A percentile compares a stretch with the other conserved stretches of the same genome.
Evolutionary conservation across 2,113 vertebrate species (phyloP).

Genomic region (Zapornia atra): DNA sequence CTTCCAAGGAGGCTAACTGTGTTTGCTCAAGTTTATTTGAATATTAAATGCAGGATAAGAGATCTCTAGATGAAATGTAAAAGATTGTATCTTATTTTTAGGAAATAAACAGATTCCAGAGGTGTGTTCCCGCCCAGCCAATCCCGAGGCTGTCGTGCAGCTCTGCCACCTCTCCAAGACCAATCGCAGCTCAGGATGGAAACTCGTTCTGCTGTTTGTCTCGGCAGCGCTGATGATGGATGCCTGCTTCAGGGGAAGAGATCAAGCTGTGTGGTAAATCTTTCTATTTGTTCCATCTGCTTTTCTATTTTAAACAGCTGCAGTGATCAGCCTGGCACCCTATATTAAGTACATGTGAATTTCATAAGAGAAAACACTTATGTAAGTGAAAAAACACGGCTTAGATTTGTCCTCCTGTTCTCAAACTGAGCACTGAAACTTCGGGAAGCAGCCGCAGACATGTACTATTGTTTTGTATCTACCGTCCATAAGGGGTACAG

Average conservation of each 20-base stretch:
- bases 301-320: conserved; percentile 65
- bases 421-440: not conserved
- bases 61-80: not conserved
- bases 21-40: conserved; percentile 16
- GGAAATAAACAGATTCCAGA: conserved; percentile 83
- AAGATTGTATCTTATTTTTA: conserved; percentile 46
- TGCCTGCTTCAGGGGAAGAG: conserved; percentile 56
- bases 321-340: not conserved
- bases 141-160: conserved; percentile 57
- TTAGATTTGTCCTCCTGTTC: not conserved
- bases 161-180: conserved; percentile 10
- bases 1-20: conserved; percentile 13
- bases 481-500: not conserved
- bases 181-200: conserved; percentile 53
- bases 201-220: conserved; percentile 79
- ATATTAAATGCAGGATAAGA: conserved; percentile 37
- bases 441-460: not conserved
- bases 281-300: conserved; percentile 49
- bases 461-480: not conserved
- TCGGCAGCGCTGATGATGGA: conserved; percentile 68
- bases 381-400: not conserved
- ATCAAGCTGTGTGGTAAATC: conserved; percentile 46
- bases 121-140: conserved; percentile 82
- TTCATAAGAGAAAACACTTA: conserved; percentile 28
- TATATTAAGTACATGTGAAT: not conserved